Percentiles rank a stretch among this genome's conserved stretches.
phyloP scores from a whole-genome alignment of 2,888 invertebrate species.

The Phlogophora meticulosa region DNA sequence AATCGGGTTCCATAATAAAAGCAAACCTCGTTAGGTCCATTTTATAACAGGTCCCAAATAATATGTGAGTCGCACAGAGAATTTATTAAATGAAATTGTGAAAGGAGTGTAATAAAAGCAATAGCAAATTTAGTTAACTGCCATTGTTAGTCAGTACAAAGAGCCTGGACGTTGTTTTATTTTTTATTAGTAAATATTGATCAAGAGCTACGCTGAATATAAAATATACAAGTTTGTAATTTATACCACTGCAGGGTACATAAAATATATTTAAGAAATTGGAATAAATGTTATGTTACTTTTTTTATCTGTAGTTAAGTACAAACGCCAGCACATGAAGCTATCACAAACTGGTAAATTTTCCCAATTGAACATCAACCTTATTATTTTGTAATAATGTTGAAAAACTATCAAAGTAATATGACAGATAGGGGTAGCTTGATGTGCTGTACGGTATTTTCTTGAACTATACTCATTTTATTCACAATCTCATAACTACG shows the following conservation, averaged over 20 bases:
- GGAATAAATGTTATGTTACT: neutral
- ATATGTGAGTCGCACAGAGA: conserved; percentile 12
- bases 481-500: neutral
- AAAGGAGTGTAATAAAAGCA: conserved; percentile 1
- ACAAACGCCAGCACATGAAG: no score
- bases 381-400: no score
- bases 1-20: conserved; percentile 41
- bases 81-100: conserved; percentile 19
- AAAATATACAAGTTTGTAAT: neutral
- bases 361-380: no score
- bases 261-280: neutral
- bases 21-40: conserved; percentile 38
- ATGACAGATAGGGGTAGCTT: neutral
- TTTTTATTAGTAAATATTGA: conserved; percentile 8
- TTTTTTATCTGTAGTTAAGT: no score
- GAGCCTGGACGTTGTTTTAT: neutral
- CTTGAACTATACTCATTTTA: neutral
- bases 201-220: neutral
- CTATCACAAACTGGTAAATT: no score
- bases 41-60: conserved; percentile 34
- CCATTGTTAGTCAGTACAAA: conserved; percentile 16
- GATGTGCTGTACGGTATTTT: neutral
- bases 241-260: neutral
- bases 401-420: no score
- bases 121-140: conserved; percentile 3